phyloP scores from a whole-genome alignment of 2,113 vertebrate genomes.

The Eubucco bourcierii region DNA sequence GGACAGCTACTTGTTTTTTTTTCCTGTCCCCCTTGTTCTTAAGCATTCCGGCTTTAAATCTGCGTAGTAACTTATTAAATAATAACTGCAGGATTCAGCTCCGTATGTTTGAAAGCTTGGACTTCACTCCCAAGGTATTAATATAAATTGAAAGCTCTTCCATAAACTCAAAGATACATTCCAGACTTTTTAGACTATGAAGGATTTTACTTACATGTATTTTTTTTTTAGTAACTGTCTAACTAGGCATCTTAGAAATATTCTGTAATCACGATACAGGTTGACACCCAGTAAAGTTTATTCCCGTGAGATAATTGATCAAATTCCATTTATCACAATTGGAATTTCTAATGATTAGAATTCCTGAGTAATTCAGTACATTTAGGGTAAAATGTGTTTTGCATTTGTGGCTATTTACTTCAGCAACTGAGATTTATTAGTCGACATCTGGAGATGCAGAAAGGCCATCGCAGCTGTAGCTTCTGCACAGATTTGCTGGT shows the following conservation, averaged over 20 bases:
- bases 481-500: background rate
- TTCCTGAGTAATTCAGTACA: background rate
- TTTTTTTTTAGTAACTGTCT: background rate
- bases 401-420: background rate
- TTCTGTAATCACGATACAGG: background rate
- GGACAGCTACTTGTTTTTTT: background rate
- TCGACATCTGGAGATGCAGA: background rate
- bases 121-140: background rate
- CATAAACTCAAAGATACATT: background rate
- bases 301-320: background rate
- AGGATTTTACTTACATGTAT: background rate
- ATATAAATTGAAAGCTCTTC: background rate
- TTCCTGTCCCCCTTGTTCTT: background rate
- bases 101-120: background rate
- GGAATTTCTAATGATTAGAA: conserved; percentile 33
- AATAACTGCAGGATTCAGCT: background rate
- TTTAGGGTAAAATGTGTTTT: background rate
- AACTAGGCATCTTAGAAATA: background rate
- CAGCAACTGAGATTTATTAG: background rate
- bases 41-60: background rate
- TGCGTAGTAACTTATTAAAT: background rate
- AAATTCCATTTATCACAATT: background rate
- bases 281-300: background rate
- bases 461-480: background rate
- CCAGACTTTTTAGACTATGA: background rate